phyloP scores from a whole-genome alignment of 2,797 vertebrate genomes.

The Aphelocoma californica region DNA sequence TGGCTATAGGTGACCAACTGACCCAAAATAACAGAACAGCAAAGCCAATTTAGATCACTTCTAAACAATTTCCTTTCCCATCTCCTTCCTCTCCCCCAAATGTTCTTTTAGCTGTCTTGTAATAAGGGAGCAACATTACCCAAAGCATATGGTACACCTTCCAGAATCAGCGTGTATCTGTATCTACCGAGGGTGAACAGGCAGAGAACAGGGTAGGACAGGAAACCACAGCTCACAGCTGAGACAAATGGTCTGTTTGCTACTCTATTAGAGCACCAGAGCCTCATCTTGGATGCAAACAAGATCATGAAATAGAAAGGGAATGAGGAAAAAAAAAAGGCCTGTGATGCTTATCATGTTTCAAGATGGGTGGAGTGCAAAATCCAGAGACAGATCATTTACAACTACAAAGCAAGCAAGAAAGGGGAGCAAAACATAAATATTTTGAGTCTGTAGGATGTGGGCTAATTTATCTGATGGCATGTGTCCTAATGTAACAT shows the following conservation, averaged over 20 bases:
- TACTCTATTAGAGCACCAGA: background rate
- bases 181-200: constrained; percentile 49
- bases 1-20: background rate
- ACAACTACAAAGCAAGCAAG: constrained; percentile 19
- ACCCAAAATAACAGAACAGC: background rate
- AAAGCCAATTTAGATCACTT: constrained; percentile 23
- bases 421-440: constrained; percentile 43
- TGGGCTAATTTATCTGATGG: constrained; percentile 42
- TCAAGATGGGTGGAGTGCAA: constrained; percentile 39
- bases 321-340: background rate
- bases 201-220: constrained; percentile 61
- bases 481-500: background rate
- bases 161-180: constrained; percentile 68
- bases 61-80: constrained; percentile 9
- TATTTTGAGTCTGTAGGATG: constrained; percentile 55
- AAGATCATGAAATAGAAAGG: constrained; percentile 34
- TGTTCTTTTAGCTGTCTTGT: background rate
- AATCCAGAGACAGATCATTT: constrained; percentile 37
- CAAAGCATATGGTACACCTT: constrained; percentile 72
- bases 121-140: constrained; percentile 62
- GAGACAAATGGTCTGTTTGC: constrained; percentile 37
- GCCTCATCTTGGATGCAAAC: constrained; percentile 3
- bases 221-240: constrained; percentile 57
- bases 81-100: background rate
- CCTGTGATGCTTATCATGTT: constrained; percentile 8